A percentile compares a stretch with the other conserved stretches of the same genome.
phyloP scores from a whole-genome alignment of 1,140 invertebrate species.

The Drosophila lowei region DNA sequence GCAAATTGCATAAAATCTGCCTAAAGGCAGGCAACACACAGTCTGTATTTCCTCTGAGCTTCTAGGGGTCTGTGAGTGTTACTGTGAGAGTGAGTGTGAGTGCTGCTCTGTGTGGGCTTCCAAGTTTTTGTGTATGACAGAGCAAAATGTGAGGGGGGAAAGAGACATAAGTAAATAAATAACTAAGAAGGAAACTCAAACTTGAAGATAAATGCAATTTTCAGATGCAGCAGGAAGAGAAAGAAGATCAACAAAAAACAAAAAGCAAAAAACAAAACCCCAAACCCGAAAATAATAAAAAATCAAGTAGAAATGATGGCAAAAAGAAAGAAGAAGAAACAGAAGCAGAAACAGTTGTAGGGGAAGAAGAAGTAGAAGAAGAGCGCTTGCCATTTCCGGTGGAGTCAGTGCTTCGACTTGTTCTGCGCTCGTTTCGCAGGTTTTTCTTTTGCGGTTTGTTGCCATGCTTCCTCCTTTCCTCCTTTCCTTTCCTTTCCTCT shows the following conservation, averaged over 20 bases:
- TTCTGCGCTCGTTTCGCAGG: background rate
- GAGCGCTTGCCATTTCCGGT: too few species aligned
- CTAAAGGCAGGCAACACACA: slow-evolving; percentile 46
- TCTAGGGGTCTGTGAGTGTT: background rate
- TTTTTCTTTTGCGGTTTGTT: slow-evolving; percentile 18
- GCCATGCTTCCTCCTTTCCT: slow-evolving; percentile 7
- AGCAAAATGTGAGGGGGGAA: slow-evolving; percentile 15
- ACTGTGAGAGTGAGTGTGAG: background rate
- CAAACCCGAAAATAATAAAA: background rate
- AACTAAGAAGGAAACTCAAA: slow-evolving; percentile 51
- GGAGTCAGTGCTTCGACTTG: too few species aligned
- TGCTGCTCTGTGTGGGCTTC: background rate
- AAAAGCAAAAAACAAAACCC: too few species aligned
- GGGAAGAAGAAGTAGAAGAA: too few species aligned
- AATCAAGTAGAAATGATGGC: slow-evolving; percentile 42
- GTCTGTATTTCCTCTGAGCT: slow-evolving; percentile 24
- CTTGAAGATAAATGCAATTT: slow-evolving; percentile 79
- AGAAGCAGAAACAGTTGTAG: too few species aligned
- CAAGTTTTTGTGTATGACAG: background rate
- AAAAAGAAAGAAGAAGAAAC: background rate
- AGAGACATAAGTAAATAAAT: slow-evolving; percentile 42
- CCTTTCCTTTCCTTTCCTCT: background rate
- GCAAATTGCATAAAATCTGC: slow-evolving; percentile 63
- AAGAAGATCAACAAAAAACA: slow-evolving; percentile 1
- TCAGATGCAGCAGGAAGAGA: slow-evolving; percentile 37